Evolutionary conservation across 2,888 invertebrate species (phyloP).

Genomic region (Panzeria rudis): DNA sequence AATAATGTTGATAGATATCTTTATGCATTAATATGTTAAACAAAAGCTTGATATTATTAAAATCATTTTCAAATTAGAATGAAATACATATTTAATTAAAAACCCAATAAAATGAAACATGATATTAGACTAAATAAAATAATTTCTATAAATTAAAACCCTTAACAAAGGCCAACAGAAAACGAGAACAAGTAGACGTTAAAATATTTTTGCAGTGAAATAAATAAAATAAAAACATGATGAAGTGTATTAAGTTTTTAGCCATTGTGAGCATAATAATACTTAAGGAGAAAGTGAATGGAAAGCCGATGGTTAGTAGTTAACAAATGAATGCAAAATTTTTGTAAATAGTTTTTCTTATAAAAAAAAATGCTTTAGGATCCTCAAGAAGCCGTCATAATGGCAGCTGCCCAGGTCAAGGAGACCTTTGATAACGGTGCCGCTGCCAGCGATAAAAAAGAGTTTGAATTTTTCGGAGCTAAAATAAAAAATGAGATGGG

Average conservation of each 20-base stretch:
- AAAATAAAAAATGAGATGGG: conserved; percentile 67
- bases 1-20: neutral
- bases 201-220: neutral
- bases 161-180: neutral
- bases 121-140: neutral
- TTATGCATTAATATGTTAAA: neutral
- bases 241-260: neutral
- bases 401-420: conserved; percentile 75
- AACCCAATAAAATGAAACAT: no score
- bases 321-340: neutral
- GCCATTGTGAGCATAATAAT: conserved; percentile 17
- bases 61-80: neutral
- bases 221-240: neutral
- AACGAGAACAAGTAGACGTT: neutral
- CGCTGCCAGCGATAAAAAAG: conserved; percentile 73
- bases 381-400: conserved; percentile 70
- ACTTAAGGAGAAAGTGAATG: conserved; percentile 15
- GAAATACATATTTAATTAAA: neutral
- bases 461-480: conserved; percentile 76
- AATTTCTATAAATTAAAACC: conserved; percentile 26
- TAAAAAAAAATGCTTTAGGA: conserved; percentile 72
- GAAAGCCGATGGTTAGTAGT: conserved; percentile 21
- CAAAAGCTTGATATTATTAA: neutral
- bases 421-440: conserved; percentile 76
- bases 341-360: neutral